Evolutionary conservation across 2,888 invertebrate species (phyloP).

Genomic region (Proisotoma minuta): DNA sequence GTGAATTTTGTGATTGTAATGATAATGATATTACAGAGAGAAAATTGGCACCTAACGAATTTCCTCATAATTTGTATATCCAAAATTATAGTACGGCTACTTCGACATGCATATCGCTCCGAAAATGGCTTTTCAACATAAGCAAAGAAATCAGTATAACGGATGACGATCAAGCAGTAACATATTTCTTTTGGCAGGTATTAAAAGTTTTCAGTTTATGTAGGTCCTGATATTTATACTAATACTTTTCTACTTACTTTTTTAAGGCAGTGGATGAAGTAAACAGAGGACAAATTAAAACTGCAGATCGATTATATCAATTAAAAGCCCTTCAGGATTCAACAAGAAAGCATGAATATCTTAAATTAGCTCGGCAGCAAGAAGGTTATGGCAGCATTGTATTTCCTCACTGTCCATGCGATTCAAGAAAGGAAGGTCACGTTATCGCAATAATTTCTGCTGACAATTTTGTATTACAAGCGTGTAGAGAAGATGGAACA

Average conservation of each 20-base stretch:
- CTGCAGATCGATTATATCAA: conserved; percentile 89
- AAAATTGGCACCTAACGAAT: conserved; percentile 86
- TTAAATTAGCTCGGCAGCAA: conserved; percentile 74
- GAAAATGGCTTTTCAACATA: conserved; percentile 80
- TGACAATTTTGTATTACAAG: conserved; percentile 66
- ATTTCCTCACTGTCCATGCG: conserved; percentile 91
- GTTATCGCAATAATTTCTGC: conserved; percentile 70
- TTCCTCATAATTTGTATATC: conserved; percentile 95
- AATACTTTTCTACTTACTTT: conserved; percentile 3
- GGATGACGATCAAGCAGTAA: conserved; percentile 68
- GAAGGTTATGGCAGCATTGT: conserved; percentile 90
- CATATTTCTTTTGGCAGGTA: conserved; percentile 81
- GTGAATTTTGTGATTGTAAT: conserved; percentile 33
- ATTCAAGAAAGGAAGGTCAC: conserved; percentile 82
- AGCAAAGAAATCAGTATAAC: conserved; percentile 63
- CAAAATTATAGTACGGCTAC: conserved; percentile 98
- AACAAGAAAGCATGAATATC: conserved; percentile 73
- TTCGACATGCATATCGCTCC: conserved; percentile 82
- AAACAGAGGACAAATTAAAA: conserved; percentile 83
- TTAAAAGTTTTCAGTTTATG: not conserved
- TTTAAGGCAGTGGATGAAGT: conserved; percentile 83
- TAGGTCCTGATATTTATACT: not conserved
- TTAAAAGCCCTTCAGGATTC: conserved; percentile 91
- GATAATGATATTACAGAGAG: conserved; percentile 66
- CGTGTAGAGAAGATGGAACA: conserved; percentile 76